phyloP scores from a whole-genome alignment of 2,113 vertebrate species.

The Pterophyllum scalare region DNA sequence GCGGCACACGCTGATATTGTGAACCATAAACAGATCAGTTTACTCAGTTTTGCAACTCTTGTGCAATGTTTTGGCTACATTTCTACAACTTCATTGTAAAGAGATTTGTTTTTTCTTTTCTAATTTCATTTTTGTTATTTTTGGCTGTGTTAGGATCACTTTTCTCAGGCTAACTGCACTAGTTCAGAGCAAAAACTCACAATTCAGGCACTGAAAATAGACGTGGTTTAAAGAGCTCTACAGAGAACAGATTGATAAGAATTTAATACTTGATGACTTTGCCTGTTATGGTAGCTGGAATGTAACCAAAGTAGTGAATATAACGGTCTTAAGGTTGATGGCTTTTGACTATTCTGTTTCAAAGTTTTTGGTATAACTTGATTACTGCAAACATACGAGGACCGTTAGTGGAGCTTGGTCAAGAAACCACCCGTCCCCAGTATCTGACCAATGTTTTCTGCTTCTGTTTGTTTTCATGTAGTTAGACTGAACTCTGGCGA shows the following conservation, averaged over 20 bases:
- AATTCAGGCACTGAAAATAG: conserved; percentile 57
- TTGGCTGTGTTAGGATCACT: conserved; percentile 13
- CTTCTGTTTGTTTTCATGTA: conserved; percentile 35
- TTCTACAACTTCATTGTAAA: conserved; percentile 6
- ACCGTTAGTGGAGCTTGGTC: not conserved
- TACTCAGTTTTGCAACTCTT: not conserved
- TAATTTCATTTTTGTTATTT: not conserved
- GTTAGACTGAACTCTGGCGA: conserved; percentile 25
- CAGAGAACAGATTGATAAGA: not conserved
- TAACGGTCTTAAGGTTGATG: conserved; percentile 24
- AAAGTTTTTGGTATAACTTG: conserved; percentile 24
- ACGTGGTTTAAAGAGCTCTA: conserved; percentile 6
- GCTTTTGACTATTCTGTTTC: conserved; percentile 42
- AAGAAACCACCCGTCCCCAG: not conserved
- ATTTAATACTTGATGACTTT: conserved; percentile 2
- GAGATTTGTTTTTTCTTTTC: not conserved
- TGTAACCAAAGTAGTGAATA: conserved; percentile 52
- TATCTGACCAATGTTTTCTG: not conserved
- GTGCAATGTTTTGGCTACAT: conserved; percentile 34
- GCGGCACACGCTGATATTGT: conserved; percentile 4
- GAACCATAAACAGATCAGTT: not conserved
- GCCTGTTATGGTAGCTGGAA: conserved; percentile 57
- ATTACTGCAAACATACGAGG: conserved; percentile 1
- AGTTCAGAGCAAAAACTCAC: conserved; percentile 42
- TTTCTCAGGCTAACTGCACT: conserved; percentile 57